Conservation (phyloP, 2,888 invertebrate species). For the Acanthosepion esculentum region DNA sequence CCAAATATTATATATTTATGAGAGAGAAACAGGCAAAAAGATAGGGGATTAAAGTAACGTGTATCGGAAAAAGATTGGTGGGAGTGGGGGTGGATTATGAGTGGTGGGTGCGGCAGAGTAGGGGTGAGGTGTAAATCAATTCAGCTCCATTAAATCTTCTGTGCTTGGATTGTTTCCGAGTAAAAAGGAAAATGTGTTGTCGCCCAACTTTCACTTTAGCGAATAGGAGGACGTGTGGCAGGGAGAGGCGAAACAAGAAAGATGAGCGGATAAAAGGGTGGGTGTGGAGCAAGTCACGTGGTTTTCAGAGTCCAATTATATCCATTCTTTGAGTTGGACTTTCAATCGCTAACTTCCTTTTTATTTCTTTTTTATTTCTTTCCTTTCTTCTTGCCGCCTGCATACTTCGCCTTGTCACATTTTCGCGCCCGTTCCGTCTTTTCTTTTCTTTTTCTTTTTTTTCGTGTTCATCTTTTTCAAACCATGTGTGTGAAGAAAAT, state of each 20-base stretch:
- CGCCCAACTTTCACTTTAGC: background rate
- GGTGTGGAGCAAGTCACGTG: background rate
- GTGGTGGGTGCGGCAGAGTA: background rate
- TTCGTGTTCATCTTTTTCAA: background rate
- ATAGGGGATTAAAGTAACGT: background rate
- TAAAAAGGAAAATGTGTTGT: background rate
- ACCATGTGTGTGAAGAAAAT: background rate
- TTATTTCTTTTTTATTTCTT: too few relatives aligned
- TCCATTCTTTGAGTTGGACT: background rate
- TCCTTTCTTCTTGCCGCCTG: background rate
- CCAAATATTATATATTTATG: too few relatives aligned
- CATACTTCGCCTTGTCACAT: background rate
- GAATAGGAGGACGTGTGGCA: too few relatives aligned
- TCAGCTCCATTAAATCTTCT: background rate
- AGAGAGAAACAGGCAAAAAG: background rate
- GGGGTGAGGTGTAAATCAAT: background rate
- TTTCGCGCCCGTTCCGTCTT: background rate
- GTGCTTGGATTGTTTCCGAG: slow-evolving; percentile 7
- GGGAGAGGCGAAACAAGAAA: background rate
- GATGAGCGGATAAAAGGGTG: background rate
- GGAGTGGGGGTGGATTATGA: too few relatives aligned
- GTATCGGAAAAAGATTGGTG: background rate
- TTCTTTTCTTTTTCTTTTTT: background rate
- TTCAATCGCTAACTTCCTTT: background rate
- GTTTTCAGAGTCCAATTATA: background rate